phyloP scores from a whole-genome alignment of 2,113 vertebrate species.

The Orcinus orca region DNA sequence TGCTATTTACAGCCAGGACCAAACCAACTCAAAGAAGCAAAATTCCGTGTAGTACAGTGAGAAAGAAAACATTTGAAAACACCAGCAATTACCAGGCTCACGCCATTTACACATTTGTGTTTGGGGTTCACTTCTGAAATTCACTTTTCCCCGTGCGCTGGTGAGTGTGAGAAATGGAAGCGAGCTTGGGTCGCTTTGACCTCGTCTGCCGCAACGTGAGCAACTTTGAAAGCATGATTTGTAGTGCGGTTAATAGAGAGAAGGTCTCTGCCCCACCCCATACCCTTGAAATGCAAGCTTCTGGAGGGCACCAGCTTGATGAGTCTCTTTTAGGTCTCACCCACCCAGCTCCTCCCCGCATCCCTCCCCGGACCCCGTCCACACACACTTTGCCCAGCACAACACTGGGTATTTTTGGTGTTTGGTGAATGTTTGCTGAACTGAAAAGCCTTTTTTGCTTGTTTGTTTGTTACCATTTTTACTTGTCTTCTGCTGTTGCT shows the following conservation, averaged over 20 bases:
- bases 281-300: not conserved
- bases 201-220: not conserved
- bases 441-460: not conserved
- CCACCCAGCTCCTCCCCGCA: rapidly evolving
- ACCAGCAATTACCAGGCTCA: not conserved
- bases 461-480: not conserved
- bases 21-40: slow-evolving; percentile 19
- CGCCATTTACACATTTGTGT: not conserved
- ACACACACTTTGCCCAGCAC: not conserved
- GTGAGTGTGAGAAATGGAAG: not conserved
- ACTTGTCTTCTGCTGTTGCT: not conserved
- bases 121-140: slow-evolving; percentile 21
- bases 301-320: not conserved
- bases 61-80: not conserved
- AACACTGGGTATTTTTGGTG: not conserved
- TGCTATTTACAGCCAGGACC: slow-evolving; percentile 21
- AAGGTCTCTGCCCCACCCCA: not conserved
- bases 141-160: not conserved
- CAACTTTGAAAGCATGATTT: not conserved
- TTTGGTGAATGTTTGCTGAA: not conserved
- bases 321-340: not conserved
- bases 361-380: too few species aligned
- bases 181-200: not conserved
- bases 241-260: not conserved
- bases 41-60: not conserved